Percentiles rank a stretch among this genome's conserved stretches.
phyloP scores from a whole-genome alignment of 1,140 invertebrate genomes.

The Ceratitis capitata region DNA sequence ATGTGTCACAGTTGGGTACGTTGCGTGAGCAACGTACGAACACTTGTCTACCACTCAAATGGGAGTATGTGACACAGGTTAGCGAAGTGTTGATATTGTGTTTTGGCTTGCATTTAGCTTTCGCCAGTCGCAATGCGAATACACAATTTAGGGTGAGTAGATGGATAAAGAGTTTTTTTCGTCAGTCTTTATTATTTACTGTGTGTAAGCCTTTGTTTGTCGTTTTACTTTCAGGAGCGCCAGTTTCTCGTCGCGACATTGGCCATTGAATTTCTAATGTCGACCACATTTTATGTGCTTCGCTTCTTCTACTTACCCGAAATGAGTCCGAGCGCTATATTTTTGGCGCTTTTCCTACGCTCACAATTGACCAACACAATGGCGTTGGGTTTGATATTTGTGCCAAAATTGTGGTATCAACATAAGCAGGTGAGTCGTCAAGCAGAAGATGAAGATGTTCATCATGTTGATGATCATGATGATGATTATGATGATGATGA shows the following conservation, averaged over 20 bases:
- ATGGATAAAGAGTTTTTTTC: not conserved
- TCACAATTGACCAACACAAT: conserved; percentile 83
- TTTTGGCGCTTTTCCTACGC: conserved; percentile 76
- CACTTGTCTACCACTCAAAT: conserved; percentile 82
- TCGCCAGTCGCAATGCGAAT: conserved; percentile 83
- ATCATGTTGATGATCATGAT: not conserved
- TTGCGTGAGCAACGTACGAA: conserved; percentile 69
- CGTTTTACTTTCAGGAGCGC: conserved; percentile 72
- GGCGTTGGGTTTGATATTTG: conserved; percentile 78
- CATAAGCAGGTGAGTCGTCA: conserved; percentile 68
- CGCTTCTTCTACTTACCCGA: conserved; percentile 71
- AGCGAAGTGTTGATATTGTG: conserved; percentile 85
- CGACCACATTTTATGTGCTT: conserved; percentile 74
- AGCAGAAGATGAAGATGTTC: not conserved
- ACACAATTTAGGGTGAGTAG: conserved; percentile 76
- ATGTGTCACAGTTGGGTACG: conserved; percentile 64
- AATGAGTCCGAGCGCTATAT: conserved; percentile 75
- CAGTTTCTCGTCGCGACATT: conserved; percentile 81
- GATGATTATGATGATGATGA: not conserved
- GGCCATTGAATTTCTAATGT: conserved; percentile 78
- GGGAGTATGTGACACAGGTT: conserved; percentile 89
- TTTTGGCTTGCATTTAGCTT: conserved; percentile 85
- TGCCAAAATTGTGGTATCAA: conserved; percentile 83
- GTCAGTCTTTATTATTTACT: not conserved
- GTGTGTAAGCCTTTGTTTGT: not conserved